phyloP scores from a whole-genome alignment of 2,113 vertebrate genomes.

The Spilogale gracilis region DNA sequence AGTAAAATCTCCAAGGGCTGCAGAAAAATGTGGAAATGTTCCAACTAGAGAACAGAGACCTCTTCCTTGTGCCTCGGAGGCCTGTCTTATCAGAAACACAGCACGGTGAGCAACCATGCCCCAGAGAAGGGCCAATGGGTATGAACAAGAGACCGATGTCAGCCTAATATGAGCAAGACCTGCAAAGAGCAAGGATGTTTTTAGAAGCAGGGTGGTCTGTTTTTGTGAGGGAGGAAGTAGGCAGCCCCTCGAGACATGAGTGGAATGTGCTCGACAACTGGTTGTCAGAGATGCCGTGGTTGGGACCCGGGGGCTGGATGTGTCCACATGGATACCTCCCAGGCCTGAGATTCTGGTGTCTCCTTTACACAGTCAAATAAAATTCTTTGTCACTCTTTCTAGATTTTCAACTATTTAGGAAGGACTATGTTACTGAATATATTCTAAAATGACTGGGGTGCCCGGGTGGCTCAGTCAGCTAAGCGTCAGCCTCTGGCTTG shows the following conservation, averaged over 20 bases:
- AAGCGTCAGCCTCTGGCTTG: too few species aligned
- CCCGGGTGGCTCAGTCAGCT: too few species aligned
- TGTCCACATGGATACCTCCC: not conserved
- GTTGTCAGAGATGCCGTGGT: accelerated
- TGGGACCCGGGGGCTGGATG: not conserved
- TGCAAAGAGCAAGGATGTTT: not conserved
- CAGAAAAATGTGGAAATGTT: not conserved
- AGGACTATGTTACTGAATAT: not conserved
- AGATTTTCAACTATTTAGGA: not conserved
- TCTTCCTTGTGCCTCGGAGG: not conserved
- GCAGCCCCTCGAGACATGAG: too few species aligned
- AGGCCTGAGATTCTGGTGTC: not conserved
- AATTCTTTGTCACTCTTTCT: not conserved
- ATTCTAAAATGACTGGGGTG: not conserved
- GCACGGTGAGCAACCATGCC: not conserved
- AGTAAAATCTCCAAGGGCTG: not conserved
- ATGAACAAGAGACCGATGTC: accelerated
- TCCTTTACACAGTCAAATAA: not conserved
- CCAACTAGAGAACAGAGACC: not conserved
- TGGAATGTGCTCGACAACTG: not conserved
- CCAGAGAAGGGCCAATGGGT: not conserved
- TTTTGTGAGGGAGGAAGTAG: not conserved
- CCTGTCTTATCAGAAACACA: not conserved
- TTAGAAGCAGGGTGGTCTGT: not conserved
- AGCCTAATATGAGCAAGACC: too few species aligned